Evolutionary conservation across 37 sponge, comb jelly and placozoan genomes (phyloP), one percentile per base, ranked within the genome.

Genomic region (Haliclona indistincta): DNA sequence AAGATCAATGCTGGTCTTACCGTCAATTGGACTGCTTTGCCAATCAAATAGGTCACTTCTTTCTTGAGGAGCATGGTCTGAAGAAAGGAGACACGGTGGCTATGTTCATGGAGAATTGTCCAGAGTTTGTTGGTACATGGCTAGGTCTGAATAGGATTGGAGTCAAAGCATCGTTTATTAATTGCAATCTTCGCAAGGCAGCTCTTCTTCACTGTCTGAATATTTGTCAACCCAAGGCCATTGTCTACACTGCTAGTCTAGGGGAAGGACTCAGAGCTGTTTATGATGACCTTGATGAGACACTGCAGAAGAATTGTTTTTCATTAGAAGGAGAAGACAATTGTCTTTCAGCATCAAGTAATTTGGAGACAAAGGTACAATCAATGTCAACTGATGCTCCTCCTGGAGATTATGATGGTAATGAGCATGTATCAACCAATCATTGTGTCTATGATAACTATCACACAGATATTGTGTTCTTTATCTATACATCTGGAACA

Each of bases 401-500:
- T 1, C 83, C 72, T n/a, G n/a, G n/a, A n/a, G n/a, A n/a, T n/a
- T n/a, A n/a, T n/a, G n/a, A n/a, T n/a, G n/a, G n/a, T n/a, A n/a
- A n/a, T n/a, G n/a, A 15, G 51, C 10, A 15, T 47, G 51, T 47
- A 15, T 47, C 13, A 17, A 10, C 15, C 15, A 47, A 10, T 47
- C 10, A 17, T 25, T 69, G 35, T 38, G 19, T 69, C 35, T 47
- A 7, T 70, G 32, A 25, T 49, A 62, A 5, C 5, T 63, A 32
- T 28, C 4, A 35, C 7, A 42, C 63, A 79, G 89, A 89, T 34
- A 32, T 70, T 4, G 43, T 89, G 6, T 67, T 80, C 58, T 89
- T 86, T 74, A 85, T 93, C 23, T 93, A 85, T 69, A 93, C 94
- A 0, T 90, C 90, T 34, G 94, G 94, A 0, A 93, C 94, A 23